These are phyloP conservation scores for Hylyphantes graminicola DNA, from an alignment of 1,140 invertebrate species.

Conservation along the genomic window DNA sequence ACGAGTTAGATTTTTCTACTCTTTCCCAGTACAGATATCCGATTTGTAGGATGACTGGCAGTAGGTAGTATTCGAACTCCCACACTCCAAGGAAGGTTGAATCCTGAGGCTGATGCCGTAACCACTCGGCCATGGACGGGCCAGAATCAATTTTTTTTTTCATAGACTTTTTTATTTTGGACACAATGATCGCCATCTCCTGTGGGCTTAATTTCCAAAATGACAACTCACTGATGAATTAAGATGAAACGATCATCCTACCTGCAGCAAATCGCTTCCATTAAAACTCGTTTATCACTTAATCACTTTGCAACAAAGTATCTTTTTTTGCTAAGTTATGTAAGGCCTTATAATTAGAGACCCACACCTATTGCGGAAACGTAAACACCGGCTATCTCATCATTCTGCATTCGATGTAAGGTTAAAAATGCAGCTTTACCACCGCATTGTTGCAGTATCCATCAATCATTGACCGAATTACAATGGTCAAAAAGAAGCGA, in stretches of 20 bases:
- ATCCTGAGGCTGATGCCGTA: too few species aligned
- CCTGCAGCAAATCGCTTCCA: conserved; percentile 6
- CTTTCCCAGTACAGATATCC: too few species aligned
- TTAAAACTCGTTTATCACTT: conserved; percentile 46
- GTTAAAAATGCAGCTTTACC: not conserved
- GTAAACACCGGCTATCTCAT: conserved; percentile 11
- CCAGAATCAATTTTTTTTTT: too few species aligned
- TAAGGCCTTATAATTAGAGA: conserved; percentile 24
- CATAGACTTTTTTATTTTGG: too few species aligned
- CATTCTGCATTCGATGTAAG: not conserved
- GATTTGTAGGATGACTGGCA: too few species aligned
- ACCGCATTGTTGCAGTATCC: not conserved
- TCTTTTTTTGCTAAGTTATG: conserved; percentile 15
- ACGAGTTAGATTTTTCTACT: too few species aligned
- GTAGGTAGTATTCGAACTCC: too few species aligned
- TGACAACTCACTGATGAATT: conserved; percentile 37
- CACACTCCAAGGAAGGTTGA: too few species aligned
- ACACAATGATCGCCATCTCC: not conserved
- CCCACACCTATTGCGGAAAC: conserved; percentile 42
- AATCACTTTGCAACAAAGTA: conserved; percentile 42
- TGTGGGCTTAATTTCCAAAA: conserved; percentile 37
- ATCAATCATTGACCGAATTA: conserved; percentile 30
- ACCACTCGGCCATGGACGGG: too few species aligned
- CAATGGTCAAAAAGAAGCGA: conserved; percentile 13
- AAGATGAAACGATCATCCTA: conserved; percentile 33